Conservation (phyloP, 2,113 vertebrate species). For the Gasterosteus aculeatus region DNA sequence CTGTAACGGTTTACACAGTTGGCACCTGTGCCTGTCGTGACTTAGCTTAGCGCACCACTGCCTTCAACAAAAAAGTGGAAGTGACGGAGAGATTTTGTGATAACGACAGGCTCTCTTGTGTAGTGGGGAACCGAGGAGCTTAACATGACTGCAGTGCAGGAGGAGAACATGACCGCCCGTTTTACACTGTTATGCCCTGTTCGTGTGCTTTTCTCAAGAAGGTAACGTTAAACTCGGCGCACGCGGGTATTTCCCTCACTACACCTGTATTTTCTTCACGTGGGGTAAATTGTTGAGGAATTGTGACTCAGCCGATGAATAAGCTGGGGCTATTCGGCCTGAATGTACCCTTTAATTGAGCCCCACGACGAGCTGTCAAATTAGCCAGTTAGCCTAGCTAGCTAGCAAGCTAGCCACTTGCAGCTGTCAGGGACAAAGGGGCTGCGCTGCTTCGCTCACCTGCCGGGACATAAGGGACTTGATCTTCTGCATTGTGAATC, state of each 20-base stretch:
- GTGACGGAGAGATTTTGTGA: constrained; percentile 16
- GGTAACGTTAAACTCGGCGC: no score
- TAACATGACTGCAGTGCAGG: constrained; percentile 42
- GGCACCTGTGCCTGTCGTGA: not conserved
- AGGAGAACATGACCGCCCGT: constrained; percentile 52
- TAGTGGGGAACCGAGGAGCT: constrained; percentile 1
- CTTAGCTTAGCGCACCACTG: not conserved
- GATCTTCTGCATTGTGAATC: constrained; percentile 91
- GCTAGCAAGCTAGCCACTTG: constrained; percentile 50
- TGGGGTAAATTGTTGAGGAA: rapidly evolving
- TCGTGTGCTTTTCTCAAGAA: constrained; percentile 10
- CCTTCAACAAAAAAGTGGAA: constrained; percentile 35
- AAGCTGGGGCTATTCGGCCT: not conserved
- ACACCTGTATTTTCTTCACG: not conserved
- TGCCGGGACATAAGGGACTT: constrained; percentile 97
- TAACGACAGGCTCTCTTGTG: constrained; percentile 29
- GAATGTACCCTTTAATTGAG: constrained; percentile 15
- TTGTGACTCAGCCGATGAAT: not conserved
- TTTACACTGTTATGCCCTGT: constrained; percentile 12
- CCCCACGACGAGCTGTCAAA: constrained; percentile 64
- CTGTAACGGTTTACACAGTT: not conserved
- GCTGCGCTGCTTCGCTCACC: constrained; percentile 77
- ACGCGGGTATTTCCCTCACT: not conserved
- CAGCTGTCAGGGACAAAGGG: constrained; percentile 16
- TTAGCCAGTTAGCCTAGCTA: constrained; percentile 60